These are phyloP conservation scores for Lepilemur ruficaudatus DNA, from an alignment of 2,797 vertebrate species.

Conservation along the genomic window DNA sequence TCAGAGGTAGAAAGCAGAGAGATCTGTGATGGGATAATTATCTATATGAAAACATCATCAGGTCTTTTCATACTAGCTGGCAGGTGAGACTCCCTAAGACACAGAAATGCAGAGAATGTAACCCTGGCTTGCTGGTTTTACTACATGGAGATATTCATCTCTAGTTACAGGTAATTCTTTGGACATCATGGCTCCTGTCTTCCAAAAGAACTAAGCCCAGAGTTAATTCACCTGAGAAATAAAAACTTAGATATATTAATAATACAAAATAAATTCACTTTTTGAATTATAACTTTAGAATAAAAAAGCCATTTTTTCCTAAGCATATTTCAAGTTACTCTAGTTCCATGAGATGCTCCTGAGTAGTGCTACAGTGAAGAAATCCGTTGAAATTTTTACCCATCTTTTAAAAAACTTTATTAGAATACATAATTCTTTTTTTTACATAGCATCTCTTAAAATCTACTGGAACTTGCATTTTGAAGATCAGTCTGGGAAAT, in stretches of 20 bases:
- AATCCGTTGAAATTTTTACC: neutral
- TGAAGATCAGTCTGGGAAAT: neutral
- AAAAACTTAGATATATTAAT: neutral
- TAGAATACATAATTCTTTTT: neutral
- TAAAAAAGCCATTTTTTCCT: neutral
- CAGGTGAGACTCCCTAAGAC: neutral
- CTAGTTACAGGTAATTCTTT: neutral
- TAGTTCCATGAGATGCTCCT: neutral
- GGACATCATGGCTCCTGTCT: neutral
- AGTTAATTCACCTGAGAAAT: neutral
- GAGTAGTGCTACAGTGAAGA: neutral
- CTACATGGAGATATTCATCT: fast-evolving
- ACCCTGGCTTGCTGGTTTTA: neutral
- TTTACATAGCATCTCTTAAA: neutral
- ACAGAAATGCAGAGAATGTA: fast-evolving
- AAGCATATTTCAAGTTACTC: neutral
- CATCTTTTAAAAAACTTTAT: neutral
- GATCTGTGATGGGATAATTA: neutral
- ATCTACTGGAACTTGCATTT: neutral
- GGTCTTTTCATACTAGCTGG: neutral
- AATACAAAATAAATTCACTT: neutral
- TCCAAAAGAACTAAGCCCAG: neutral
- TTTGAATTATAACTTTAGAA: neutral
- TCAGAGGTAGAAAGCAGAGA: neutral
- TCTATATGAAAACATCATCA: neutral